A percentile compares a stretch with the other conserved stretches of the same genome.
phyloP scores from a whole-genome alignment of 2,797 vertebrate genomes.

The Ctenopoma multispine region DNA sequence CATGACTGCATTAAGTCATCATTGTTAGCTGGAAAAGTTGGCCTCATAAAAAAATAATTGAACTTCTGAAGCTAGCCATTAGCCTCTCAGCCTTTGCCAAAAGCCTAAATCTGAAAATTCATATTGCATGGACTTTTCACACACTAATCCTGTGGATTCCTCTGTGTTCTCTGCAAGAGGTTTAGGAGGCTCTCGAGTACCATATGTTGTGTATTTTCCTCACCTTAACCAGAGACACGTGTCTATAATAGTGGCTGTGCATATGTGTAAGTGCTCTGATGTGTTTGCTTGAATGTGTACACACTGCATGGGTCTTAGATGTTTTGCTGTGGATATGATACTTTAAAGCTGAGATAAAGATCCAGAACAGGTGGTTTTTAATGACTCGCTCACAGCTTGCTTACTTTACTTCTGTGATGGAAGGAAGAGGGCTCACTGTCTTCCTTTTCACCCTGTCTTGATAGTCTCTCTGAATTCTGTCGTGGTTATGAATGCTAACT shows the following conservation, averaged over 20 bases:
- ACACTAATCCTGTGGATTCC: constrained; percentile 48
- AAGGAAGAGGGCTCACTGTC: constrained; percentile 13
- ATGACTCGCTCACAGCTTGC: constrained; percentile 57
- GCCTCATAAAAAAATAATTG: constrained; percentile 61
- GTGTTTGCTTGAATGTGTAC: constrained; percentile 39
- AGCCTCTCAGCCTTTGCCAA: constrained; percentile 49
- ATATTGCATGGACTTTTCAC: constrained; percentile 35
- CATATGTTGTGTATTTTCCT: constrained; percentile 75
- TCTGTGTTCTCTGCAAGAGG: constrained; percentile 38
- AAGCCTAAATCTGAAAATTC: constrained; percentile 47
- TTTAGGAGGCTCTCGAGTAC: constrained; percentile 50
- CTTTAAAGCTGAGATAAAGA: constrained; percentile 48
- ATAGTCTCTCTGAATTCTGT: constrained; percentile 6
- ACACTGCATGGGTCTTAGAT: constrained; percentile 38
- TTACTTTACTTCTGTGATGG: constrained; percentile 37
- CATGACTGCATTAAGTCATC: constrained; percentile 42
- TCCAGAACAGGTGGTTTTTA: constrained; percentile 73
- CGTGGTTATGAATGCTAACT: constrained; percentile 56
- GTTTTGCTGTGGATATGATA: constrained; percentile 50
- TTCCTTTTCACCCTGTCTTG: neutral
- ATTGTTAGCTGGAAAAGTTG: constrained; percentile 55
- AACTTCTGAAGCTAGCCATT: constrained; percentile 50
- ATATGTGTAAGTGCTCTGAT: constrained; percentile 49
- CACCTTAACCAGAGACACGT: constrained; percentile 75
- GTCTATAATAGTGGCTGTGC: constrained; percentile 40